A percentile compares a stretch with the other conserved stretches of the same genome.
phyloP scores from a whole-genome alignment of 2,797 vertebrate genomes.

The Tenualosa ilisha region DNA sequence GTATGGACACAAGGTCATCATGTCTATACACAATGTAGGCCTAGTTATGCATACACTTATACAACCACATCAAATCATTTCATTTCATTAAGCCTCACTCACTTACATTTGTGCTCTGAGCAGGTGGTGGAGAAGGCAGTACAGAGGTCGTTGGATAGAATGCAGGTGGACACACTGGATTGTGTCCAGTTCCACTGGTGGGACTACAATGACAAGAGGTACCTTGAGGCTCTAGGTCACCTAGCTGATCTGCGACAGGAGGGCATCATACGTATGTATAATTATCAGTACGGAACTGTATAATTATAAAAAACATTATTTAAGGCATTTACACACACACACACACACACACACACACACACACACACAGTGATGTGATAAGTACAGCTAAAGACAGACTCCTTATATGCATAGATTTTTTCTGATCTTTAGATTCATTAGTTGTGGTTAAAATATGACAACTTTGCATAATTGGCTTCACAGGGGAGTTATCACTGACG shows the following conservation, averaged over 20 bases:
- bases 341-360: no score
- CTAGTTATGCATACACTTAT: neutral
- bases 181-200: constrained; percentile 69
- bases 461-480: neutral
- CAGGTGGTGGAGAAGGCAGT: constrained; percentile 48
- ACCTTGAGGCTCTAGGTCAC: constrained; percentile 64
- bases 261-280: constrained; percentile 58
- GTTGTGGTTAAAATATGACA: constrained; percentile 1
- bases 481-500: constrained; percentile 62
- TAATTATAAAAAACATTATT: neutral
- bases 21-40: neutral
- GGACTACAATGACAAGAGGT: constrained; percentile 62
- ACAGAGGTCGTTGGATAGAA: constrained; percentile 55
- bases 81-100: neutral
- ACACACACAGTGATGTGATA: neutral
- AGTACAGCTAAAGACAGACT: neutral
- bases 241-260: constrained; percentile 64
- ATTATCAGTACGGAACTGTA: neutral
- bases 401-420: neutral
- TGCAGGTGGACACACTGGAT: constrained; percentile 63
- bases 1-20: neutral
- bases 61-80: neutral
- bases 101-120: neutral
- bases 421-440: neutral
- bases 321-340: neutral